Percentiles rank a stretch among this genome's conserved stretches.
Evolutionary conservation across 2,888 invertebrate species (phyloP).

Genomic region (Ectobius pallidus): DNA sequence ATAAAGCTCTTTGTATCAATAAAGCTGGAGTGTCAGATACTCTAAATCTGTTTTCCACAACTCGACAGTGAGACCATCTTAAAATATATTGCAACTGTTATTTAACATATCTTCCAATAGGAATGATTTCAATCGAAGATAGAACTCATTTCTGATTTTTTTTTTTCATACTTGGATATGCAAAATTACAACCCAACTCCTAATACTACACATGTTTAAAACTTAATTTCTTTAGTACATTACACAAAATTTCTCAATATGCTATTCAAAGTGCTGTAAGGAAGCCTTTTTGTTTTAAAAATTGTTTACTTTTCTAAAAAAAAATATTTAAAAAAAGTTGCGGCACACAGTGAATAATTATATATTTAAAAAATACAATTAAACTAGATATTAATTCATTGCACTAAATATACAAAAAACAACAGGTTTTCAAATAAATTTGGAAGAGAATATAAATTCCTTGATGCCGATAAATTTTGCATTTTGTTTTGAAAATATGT

Average conservation of each 20-base stretch:
- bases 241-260: neutral
- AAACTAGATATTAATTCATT: neutral
- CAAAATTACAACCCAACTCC: slow-evolving; percentile 8
- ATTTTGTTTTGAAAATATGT: slow-evolving; percentile 12
- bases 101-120: slow-evolving; percentile 11
- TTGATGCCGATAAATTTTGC: slow-evolving; percentile 5
- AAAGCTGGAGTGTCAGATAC: neutral
- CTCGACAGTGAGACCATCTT: neutral
- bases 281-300: slow-evolving; percentile 13
- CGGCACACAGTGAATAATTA: slow-evolving; percentile 15
- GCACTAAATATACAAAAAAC: neutral
- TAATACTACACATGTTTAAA: neutral
- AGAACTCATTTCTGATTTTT: neutral
- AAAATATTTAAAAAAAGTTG: slow-evolving; percentile 3
- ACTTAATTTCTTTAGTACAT: neutral
- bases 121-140: slow-evolving; percentile 6
- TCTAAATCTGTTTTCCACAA: slow-evolving; percentile 15
- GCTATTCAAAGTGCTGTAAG: neutral
- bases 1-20: neutral
- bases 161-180: neutral
- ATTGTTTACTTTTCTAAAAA: neutral
- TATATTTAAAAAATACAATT: neutral
- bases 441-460: neutral
- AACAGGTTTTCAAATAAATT: neutral
- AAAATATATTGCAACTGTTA: slow-evolving; percentile 7